These are phyloP conservation scores for Lasius fuliginosus DNA, from an alignment of 2,888 invertebrate species.

Conservation along the genomic window DNA sequence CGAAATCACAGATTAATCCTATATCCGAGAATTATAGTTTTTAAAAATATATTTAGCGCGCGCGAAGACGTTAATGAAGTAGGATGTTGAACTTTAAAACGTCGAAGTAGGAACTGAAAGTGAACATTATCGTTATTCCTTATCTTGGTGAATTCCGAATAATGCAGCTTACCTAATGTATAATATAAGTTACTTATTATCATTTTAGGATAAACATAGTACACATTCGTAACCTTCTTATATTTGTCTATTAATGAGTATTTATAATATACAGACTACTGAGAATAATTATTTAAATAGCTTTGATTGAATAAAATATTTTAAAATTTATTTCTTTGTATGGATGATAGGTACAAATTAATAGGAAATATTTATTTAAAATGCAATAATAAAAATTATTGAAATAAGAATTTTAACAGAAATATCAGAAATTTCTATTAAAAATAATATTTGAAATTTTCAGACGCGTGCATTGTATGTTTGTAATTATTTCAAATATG, in stretches of 20 bases:
- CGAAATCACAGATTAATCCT: background rate
- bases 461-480: background rate
- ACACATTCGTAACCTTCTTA: background rate
- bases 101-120: background rate
- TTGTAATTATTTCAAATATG: background rate
- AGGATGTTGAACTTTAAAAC: background rate
- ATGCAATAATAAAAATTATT: background rate
- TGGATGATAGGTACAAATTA: background rate
- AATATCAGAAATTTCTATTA: background rate
- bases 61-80: background rate
- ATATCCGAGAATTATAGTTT: background rate
- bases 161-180: background rate
- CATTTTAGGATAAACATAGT: background rate
- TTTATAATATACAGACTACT: background rate
- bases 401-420: background rate
- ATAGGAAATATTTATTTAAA: background rate
- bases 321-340: background rate
- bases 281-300: background rate
- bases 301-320: background rate
- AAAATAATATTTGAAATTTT: background rate
- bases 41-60: background rate
- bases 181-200: background rate
- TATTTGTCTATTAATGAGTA: background rate
- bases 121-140: slow-evolving; percentile 1
- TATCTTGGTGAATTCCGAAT: background rate